Percentiles rank a stretch among this genome's conserved stretches.
These are phyloP conservation scores for Linnaemya tessellans DNA, from an alignment of 2,888 invertebrate species.

Conservation along the genomic window DNA sequence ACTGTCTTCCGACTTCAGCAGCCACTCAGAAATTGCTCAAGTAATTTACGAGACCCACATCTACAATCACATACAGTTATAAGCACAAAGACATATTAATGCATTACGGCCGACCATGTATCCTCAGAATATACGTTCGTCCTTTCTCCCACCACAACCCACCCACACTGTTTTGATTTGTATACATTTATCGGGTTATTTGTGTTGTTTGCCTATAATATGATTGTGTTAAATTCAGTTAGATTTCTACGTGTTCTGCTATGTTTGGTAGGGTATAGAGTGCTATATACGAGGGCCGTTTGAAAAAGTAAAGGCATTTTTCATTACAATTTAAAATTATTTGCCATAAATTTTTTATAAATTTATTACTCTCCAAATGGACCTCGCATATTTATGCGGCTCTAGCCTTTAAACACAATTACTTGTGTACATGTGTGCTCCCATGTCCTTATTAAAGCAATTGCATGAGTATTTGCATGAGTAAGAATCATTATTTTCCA, in stretches of 20 bases:
- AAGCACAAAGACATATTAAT: constrained; percentile 15
- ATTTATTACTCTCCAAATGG: background rate
- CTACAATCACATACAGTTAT: background rate
- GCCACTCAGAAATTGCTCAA: constrained; percentile 38
- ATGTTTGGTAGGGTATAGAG: background rate
- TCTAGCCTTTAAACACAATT: background rate
- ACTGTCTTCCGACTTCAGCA: constrained; percentile 35
- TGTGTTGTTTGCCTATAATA: constrained; percentile 53
- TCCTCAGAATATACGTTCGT: constrained; percentile 9
- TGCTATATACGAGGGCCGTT: background rate
- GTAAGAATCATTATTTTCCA: constrained; percentile 32
- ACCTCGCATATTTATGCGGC: background rate
- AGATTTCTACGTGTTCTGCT: background rate
- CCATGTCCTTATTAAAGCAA: background rate
- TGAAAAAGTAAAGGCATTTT: background rate
- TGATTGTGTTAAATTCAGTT: constrained; percentile 48
- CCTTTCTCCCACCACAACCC: background rate
- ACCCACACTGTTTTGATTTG: constrained; percentile 40
- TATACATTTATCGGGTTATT: constrained; percentile 25
- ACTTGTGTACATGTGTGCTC: background rate
- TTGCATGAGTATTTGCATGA: background rate
- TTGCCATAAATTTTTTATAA: background rate
- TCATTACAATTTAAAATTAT: background rate
- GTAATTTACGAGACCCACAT: constrained; percentile 34
- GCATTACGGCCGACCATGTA: constrained; percentile 15